These are phyloP conservation scores for Megaceryle alcyon DNA, from an alignment of 2,797 vertebrate genomes.

Conservation along the genomic window DNA sequence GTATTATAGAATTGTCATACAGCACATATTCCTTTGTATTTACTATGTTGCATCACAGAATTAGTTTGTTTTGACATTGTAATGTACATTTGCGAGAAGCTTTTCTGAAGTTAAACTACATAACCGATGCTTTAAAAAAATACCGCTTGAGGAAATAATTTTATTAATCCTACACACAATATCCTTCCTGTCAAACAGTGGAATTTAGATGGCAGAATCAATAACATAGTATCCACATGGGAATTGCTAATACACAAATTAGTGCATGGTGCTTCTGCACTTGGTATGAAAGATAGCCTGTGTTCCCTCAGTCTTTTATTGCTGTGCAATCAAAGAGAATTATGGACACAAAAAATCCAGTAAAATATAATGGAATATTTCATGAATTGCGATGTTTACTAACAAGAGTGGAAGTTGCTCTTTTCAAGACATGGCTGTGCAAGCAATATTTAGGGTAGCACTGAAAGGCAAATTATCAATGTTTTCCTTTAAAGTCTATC, in stretches of 20 bases:
- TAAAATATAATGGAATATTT: conserved; percentile 68
- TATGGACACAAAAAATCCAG: conserved; percentile 70
- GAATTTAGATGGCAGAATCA: conserved; percentile 78
- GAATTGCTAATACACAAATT: conserved; percentile 79
- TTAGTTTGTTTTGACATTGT: conserved; percentile 11
- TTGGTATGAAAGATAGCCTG: conserved; percentile 63
- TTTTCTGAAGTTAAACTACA: conserved; percentile 60
- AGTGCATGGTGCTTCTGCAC: conserved; percentile 72
- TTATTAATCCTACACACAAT: conserved; percentile 78
- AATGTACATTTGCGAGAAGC: conserved; percentile 35
- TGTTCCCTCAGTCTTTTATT: conserved; percentile 70
- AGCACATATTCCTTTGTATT: conserved; percentile 19
- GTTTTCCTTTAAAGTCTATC: conserved; percentile 26
- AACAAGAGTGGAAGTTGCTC: neutral
- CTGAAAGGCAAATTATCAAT: conserved; percentile 38
- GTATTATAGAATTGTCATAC: neutral
- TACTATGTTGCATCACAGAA: neutral
- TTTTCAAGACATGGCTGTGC: neutral
- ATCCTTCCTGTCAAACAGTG: conserved; percentile 75
- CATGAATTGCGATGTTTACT: conserved; percentile 30
- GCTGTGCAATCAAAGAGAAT: conserved; percentile 56
- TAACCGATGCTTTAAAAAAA: conserved; percentile 52
- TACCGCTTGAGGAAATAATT: conserved; percentile 66
- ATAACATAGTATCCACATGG: conserved; percentile 74
- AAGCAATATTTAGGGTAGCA: conserved; percentile 25